Evolutionary conservation across 2,888 invertebrate genomes (phyloP).

Genomic region (Cataglyphis altisquamis): DNA sequence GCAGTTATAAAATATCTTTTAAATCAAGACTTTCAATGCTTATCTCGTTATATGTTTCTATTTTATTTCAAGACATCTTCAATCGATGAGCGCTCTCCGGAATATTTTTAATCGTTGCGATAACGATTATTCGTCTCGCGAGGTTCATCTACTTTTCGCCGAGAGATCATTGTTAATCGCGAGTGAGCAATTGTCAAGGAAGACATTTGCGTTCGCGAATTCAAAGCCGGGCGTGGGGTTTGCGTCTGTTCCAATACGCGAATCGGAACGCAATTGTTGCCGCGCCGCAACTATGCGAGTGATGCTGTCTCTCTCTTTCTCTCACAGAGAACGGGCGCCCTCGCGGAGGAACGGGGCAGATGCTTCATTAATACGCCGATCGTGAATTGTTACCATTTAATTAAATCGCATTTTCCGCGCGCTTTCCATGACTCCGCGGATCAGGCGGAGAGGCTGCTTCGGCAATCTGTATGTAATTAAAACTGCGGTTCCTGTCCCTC

Average conservation of each 20-base stretch:
- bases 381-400: slow-evolving; percentile 81
- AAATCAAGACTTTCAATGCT: background rate
- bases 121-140: background rate
- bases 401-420: slow-evolving; percentile 81
- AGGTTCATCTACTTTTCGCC: slow-evolving; percentile 14
- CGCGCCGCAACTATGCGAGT: slow-evolving; percentile 73
- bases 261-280: slow-evolving; percentile 74
- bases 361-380: slow-evolving; percentile 68
- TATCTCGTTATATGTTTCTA: background rate
- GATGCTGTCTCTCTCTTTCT: slow-evolving; percentile 54
- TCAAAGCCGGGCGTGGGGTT: slow-evolving; percentile 19
- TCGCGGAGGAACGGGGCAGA: slow-evolving; percentile 47
- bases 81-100: background rate
- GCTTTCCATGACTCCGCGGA: slow-evolving; percentile 54
- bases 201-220: slow-evolving; percentile 32
- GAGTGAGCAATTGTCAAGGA: slow-evolving; percentile 39
- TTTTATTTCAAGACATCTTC: background rate
- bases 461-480: slow-evolving; percentile 50
- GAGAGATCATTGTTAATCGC: slow-evolving; percentile 40
- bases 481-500: slow-evolving; percentile 50
- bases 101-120: background rate
- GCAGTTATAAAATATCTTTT: background rate
- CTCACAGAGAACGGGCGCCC: slow-evolving; percentile 1
- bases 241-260: slow-evolving; percentile 47
- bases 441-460: slow-evolving; percentile 47